Percentiles rank a stretch among this genome's conserved stretches.
These are phyloP conservation scores for Salpingus planirostris DNA, from an alignment of 2,888 invertebrate species.

Conservation along the genomic window DNA sequence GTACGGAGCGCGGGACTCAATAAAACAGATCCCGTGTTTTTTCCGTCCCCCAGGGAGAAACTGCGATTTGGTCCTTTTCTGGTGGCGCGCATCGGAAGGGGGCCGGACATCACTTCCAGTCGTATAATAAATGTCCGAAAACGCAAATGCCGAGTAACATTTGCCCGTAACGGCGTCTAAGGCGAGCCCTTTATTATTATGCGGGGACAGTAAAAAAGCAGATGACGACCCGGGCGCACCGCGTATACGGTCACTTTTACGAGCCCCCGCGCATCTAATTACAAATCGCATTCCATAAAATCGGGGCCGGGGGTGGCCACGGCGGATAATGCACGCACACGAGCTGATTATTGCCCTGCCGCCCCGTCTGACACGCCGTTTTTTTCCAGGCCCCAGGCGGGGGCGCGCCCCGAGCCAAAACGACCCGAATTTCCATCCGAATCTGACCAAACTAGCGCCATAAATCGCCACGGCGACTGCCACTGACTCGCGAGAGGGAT, in stretches of 20 bases:
- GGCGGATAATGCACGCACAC: too few species aligned
- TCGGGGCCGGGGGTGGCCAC: constrained; percentile 15
- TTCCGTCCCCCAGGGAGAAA: too few species aligned
- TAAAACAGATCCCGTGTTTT: constrained; percentile 43
- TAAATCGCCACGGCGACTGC: too few species aligned
- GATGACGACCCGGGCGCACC: constrained; percentile 44
- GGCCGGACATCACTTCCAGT: constrained; percentile 31
- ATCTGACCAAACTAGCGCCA: too few species aligned
- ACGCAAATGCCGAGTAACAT: constrained; percentile 43
- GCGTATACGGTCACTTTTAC: constrained; percentile 36
- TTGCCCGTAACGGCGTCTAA: constrained; percentile 42
- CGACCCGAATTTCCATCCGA: too few species aligned
- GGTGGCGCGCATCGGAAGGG: constrained; percentile 16
- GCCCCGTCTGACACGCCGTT: too few species aligned
- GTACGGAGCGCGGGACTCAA: constrained; percentile 39
- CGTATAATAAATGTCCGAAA: constrained; percentile 42
- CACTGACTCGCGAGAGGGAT: too few species aligned
- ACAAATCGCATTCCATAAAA: too few species aligned
- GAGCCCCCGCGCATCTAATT: constrained; percentile 40
- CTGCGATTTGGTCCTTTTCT: too few species aligned
- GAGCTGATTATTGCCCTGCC: constrained; percentile 28
- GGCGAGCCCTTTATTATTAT: constrained; percentile 55
- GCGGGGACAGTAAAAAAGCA: constrained; percentile 54
- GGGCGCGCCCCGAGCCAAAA: too few species aligned
- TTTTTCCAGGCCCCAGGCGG: too few species aligned